These are phyloP conservation scores for Anguilla anguilla DNA, from an alignment of 2,797 vertebrate genomes.

Conservation along the genomic window DNA sequence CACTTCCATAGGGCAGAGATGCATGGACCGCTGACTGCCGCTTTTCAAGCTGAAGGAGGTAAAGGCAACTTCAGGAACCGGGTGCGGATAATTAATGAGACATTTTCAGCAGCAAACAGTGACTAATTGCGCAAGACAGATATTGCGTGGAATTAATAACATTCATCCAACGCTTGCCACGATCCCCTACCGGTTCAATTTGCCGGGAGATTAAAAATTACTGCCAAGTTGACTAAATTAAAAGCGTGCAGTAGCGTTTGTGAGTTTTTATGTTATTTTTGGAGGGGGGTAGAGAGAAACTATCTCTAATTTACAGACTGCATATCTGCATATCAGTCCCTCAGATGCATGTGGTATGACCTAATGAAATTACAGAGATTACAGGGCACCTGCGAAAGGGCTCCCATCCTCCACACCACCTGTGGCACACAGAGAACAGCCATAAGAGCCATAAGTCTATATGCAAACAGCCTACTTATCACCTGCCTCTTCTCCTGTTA, in stretches of 20 bases:
- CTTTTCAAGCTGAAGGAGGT: slow-evolving; percentile 33
- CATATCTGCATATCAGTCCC: slow-evolving; percentile 88
- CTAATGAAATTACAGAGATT: slow-evolving; percentile 65
- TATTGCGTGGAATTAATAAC: slow-evolving; percentile 87
- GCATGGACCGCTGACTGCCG: slow-evolving; percentile 37
- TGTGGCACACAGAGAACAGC: slow-evolving; percentile 57
- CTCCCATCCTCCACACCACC: slow-evolving; percentile 57
- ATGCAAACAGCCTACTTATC: neutral
- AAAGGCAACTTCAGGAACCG: slow-evolving; percentile 41
- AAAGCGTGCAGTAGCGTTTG: slow-evolving; percentile 61
- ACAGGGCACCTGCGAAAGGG: slow-evolving; percentile 56
- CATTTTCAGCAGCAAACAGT: slow-evolving; percentile 85
- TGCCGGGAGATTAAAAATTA: slow-evolving; percentile 85
- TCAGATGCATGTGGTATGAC: slow-evolving; percentile 64
- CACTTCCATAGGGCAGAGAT: slow-evolving; percentile 34
- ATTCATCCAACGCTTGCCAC: slow-evolving; percentile 83
- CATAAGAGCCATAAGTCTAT: neutral
- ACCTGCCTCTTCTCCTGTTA: neutral
- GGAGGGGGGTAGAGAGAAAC: slow-evolving; percentile 76
- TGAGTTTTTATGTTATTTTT: slow-evolving; percentile 48
- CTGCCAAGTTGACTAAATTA: slow-evolving; percentile 92
- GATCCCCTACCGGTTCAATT: slow-evolving; percentile 87
- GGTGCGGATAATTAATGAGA: slow-evolving; percentile 83
- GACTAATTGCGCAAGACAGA: slow-evolving; percentile 87
- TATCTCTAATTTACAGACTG: slow-evolving; percentile 93